phyloP scores from a whole-genome alignment of 2,797 vertebrate species.

The Myoxocephalus aenaeus region DNA sequence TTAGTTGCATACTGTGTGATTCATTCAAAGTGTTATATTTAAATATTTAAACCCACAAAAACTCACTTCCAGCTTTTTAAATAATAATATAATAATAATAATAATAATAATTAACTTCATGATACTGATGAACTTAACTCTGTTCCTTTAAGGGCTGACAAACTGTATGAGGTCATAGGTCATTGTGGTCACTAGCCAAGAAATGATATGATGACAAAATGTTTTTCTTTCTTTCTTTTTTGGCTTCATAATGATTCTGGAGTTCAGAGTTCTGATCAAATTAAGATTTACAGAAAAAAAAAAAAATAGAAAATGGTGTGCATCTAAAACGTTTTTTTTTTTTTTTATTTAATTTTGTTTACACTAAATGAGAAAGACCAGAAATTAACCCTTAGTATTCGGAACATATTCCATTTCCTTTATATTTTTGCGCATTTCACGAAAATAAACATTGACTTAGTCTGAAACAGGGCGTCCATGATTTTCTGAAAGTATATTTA shows the following conservation, averaged over 20 bases:
- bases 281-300: too few relatives aligned
- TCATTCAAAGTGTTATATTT: constrained; percentile 8
- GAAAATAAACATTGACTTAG: neutral
- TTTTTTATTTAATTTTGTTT: neutral
- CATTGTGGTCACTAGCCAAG: neutral
- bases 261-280: neutral
- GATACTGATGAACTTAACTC: neutral
- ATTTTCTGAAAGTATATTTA: neutral
- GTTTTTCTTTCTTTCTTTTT: neutral
- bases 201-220: neutral
- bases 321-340: neutral
- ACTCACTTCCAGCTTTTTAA: neutral
- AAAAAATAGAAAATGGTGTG: neutral
- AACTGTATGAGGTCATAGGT: constrained; percentile 18
- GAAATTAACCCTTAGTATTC: neutral
- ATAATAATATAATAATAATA: neutral
- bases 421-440: neutral
- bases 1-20: constrained; percentile 1
- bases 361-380: neutral
- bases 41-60: constrained; percentile 4
- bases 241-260: neutral
- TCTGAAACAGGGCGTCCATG: neutral
- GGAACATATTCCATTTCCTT: neutral
- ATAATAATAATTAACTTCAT: neutral
- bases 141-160: constrained; percentile 5